These are phyloP conservation scores for Nomada flava DNA, from an alignment of 2,888 invertebrate genomes.

Conservation along the genomic window DNA sequence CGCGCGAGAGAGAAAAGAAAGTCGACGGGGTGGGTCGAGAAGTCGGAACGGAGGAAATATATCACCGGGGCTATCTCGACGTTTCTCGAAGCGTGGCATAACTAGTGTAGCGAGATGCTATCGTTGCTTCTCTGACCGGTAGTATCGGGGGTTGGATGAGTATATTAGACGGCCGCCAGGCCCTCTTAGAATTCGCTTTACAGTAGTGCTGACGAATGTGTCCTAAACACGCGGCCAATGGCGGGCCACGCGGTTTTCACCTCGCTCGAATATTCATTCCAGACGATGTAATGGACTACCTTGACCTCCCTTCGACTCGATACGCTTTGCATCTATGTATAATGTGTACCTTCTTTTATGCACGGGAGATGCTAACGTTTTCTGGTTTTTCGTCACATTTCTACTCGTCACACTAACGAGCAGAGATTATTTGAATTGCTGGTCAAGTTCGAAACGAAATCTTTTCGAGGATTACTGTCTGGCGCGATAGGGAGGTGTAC, in stretches of 20 bases:
- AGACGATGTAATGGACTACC: constrained; percentile 64
- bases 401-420: no score
- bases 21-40: constrained; percentile 41
- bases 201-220: constrained; percentile 77
- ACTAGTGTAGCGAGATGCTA: constrained; percentile 72
- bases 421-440: no score
- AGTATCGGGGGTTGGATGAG: constrained; percentile 70
- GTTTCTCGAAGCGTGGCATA: constrained; percentile 70
- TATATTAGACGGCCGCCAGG: constrained; percentile 73
- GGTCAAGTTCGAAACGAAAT: no score
- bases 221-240: constrained; percentile 76
- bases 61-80: constrained; percentile 68
- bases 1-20: constrained; percentile 39
- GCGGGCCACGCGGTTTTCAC: constrained; percentile 25
- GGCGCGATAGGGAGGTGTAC: no score
- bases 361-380: constrained; percentile 37
- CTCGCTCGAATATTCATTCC: constrained; percentile 72
- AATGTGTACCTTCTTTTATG: background rate
- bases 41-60: constrained; percentile 64
- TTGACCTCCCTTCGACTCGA: constrained; percentile 69
- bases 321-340: constrained; percentile 23
- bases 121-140: constrained; percentile 63
- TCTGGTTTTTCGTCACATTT: constrained; percentile 22
- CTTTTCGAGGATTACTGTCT: no score
- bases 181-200: constrained; percentile 70